These are phyloP conservation scores for Chloroclystis v-ata DNA, from an alignment of 2,888 invertebrate species.

Conservation along the genomic window DNA sequence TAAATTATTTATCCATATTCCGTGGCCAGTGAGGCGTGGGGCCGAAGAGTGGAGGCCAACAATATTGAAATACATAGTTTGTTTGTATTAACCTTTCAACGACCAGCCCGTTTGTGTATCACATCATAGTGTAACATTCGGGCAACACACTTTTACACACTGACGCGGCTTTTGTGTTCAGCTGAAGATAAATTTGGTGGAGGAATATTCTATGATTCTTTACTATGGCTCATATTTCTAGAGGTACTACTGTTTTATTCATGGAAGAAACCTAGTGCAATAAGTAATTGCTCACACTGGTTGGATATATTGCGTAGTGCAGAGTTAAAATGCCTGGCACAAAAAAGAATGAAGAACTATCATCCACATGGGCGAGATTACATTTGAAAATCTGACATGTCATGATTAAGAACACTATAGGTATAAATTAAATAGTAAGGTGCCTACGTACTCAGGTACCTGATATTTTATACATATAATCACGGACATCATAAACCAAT, in stretches of 20 bases:
- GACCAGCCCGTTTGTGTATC: conserved; percentile 42
- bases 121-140: conserved; percentile 20
- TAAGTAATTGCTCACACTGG: not conserved
- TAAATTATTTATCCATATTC: conserved; percentile 51
- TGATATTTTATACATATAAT: too few species aligned
- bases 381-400: too few species aligned
- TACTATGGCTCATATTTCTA: not conserved
- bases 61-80: conserved; percentile 62
- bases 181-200: not conserved
- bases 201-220: not conserved
- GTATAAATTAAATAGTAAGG: too few species aligned
- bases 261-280: not conserved
- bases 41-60: conserved; percentile 47
- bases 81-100: conserved; percentile 58
- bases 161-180: not conserved
- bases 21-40: conserved; percentile 47
- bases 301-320: too few species aligned
- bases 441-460: too few species aligned
- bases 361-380: too few species aligned
- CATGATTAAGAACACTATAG: too few species aligned
- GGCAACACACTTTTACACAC: conserved; percentile 1
- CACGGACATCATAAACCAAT: conserved; percentile 1
- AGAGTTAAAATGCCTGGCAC: too few species aligned
- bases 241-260: not conserved
- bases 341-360: too few species aligned